Base-by-base conservation (phyloP, 2,888 invertebrate genomes). In the Pimpla rufipes region DNA sequence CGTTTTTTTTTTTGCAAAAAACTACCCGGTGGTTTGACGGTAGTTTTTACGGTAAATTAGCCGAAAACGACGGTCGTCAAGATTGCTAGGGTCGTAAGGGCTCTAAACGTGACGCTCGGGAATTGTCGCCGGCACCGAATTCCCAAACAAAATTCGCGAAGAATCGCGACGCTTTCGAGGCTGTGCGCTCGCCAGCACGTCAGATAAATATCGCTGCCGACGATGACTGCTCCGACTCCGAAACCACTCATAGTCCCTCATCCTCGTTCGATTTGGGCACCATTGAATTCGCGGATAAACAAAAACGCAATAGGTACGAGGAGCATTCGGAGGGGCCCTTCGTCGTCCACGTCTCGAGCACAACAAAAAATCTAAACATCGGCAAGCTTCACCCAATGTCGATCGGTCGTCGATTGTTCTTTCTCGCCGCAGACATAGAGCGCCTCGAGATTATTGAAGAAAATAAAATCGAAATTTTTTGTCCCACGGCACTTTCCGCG, bases 301-400 rank as follows among this genome's bases (percentile, higher is more conserved):
- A 52, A 52, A 52, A 52, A 10, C 8, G n/a, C n/a, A 52, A 52
- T 10, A 18, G 16, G n/a, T 52, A 52, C 52, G 52, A 10, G 8
- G 18, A 16, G 18, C 21, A 2, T 8, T 16, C 52, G 7, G 8
- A 21, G n/a, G 52, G 18, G 13, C 52, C 52, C 8, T 52, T 52
- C 52, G 21, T 52, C 8, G 52, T 52, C 1, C 52, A 52, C 21
- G 21, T 52, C 52, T 6, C 52, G 21, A 52, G 52, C 21, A 52
- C n/a, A 4, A 16, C 18, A 16, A 52, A n/a, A 5, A 6, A 8
- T 4, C 52, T 16, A 21, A 52, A 52, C 52, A 52, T 52, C 16
- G 52, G 52, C 8, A 52, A 52, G 2, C 10, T 52, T 2, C 52
- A 52, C n/a, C 52, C 52, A 21, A 52, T 52, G 52, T 52, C 52